These are phyloP conservation scores for Sesia bembeciformis DNA, from an alignment of 2,888 invertebrate genomes.

Conservation along the genomic window DNA sequence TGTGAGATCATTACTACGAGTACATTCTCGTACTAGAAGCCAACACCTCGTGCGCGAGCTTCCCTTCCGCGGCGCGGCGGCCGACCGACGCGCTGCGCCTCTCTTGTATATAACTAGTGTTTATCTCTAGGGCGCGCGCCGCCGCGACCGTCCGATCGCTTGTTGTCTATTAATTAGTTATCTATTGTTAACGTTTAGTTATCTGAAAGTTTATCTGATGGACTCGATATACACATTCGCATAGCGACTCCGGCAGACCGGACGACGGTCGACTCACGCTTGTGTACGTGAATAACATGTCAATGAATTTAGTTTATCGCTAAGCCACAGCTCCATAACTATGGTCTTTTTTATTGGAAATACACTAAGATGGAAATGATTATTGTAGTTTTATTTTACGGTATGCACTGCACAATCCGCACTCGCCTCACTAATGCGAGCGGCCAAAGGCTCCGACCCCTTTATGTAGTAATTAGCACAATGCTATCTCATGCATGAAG, in stretches of 20 bases:
- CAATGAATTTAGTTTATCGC: conserved; percentile 6
- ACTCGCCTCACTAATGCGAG: too few species aligned
- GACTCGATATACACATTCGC: too few species aligned
- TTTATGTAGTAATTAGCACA: too few species aligned
- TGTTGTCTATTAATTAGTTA: conserved; percentile 9
- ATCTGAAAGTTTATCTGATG: conserved; percentile 20
- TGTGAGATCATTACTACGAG: too few species aligned
- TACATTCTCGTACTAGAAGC: too few species aligned
- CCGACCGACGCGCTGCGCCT: too few species aligned
- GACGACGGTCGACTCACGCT: neutral
- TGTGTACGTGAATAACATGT: neutral
- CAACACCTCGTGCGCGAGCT: too few species aligned
- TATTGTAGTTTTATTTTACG: conserved; percentile 19
- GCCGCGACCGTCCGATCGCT: conserved; percentile 1
- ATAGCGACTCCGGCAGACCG: neutral
- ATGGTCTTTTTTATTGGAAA: conserved; percentile 39
- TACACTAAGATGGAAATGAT: conserved; percentile 29
- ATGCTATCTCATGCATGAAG: too few species aligned
- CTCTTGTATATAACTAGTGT: too few species aligned
- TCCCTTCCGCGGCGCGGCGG: too few species aligned
- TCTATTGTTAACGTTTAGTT: conserved; percentile 52
- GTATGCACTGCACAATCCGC: too few species aligned
- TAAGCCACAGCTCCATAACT: conserved; percentile 21
- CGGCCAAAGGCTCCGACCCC: too few species aligned
- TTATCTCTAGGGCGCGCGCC: neutral